Conservation (phyloP, 1,140 invertebrate genomes). For the Camponotus pennsylvanicus region DNA sequence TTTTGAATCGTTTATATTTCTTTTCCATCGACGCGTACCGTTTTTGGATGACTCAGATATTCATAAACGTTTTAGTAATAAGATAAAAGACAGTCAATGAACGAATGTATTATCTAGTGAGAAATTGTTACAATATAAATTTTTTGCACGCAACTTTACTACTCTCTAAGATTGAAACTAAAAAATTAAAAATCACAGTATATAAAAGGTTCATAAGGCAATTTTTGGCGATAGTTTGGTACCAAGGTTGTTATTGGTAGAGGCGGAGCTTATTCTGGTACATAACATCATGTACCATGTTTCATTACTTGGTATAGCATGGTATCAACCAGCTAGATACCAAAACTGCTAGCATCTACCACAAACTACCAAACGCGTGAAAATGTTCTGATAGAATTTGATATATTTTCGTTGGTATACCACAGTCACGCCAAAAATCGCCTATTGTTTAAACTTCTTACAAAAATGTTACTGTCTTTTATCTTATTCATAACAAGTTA, state of each 20-base stretch:
- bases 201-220: background rate
- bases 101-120: background rate
- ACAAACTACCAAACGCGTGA: too few relatives aligned
- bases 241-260: too few relatives aligned
- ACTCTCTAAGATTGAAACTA: background rate
- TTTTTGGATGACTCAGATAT: conserved; percentile 3
- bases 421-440: too few relatives aligned
- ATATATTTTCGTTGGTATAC: too few relatives aligned
- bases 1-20: conserved; percentile 54
- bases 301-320: too few relatives aligned
- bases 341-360: too few relatives aligned
- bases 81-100: conserved; percentile 9
- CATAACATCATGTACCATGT: too few relatives aligned
- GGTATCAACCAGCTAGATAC: too few relatives aligned
- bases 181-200: background rate
- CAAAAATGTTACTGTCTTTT: conserved; percentile 20
- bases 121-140: background rate
- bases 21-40: background rate
- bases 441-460: background rate
- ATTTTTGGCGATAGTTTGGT: too few relatives aligned
- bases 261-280: too few relatives aligned
- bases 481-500: conserved; percentile 1
- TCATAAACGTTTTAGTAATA: background rate
- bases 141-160: background rate
- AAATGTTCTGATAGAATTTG: too few relatives aligned